Evolutionary conservation across 2,797 vertebrate genomes (phyloP).

Genomic region (Cygnus olor): DNA sequence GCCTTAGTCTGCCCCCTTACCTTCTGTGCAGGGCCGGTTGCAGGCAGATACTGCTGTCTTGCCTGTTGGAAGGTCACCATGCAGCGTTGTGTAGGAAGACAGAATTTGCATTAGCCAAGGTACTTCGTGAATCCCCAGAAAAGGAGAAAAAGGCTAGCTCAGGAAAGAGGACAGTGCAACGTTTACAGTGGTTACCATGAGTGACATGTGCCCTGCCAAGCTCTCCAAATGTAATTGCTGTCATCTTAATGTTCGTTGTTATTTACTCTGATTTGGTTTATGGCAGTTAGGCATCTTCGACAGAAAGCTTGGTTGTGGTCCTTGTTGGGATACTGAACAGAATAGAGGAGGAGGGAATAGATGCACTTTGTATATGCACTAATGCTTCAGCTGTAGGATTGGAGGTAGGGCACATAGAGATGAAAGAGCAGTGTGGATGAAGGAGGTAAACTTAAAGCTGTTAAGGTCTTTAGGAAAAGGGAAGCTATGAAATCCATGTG

Average conservation of each 20-base stretch:
- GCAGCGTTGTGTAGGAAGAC: background rate
- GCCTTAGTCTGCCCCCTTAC: background rate
- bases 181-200: background rate
- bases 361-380: too few species aligned
- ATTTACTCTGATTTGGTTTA: background rate
- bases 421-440: background rate
- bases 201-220: fast-evolving
- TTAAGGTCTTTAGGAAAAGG: background rate
- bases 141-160: background rate
- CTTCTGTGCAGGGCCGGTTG: background rate
- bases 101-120: background rate
- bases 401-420: background rate
- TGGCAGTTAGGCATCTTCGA: background rate
- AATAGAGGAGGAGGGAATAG: background rate
- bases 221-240: background rate
- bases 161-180: background rate
- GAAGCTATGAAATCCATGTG: background rate
- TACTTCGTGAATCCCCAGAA: background rate
- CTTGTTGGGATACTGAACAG: background rate
- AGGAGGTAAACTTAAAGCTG: background rate
- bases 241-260: background rate
- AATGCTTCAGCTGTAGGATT: background rate
- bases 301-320: background rate
- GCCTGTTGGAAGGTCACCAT: background rate
- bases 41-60: background rate